Evolutionary conservation across 1,140 invertebrate species (phyloP).

Genomic region (Phymorhynchus buccinoides): DNA sequence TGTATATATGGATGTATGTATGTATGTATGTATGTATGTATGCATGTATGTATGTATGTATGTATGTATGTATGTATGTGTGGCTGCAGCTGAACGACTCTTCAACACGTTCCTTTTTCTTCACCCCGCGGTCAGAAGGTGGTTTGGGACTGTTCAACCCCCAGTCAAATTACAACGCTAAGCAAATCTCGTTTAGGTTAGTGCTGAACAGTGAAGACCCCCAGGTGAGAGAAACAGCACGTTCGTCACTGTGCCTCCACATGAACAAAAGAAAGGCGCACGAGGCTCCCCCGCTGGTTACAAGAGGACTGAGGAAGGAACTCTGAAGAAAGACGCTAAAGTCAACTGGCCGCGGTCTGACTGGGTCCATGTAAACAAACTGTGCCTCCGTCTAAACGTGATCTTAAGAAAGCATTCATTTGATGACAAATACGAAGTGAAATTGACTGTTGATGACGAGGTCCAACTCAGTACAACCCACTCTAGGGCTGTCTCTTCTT

Average conservation of each 20-base stretch:
- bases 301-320: too few relatives aligned
- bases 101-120: neutral
- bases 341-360: too few relatives aligned
- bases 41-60: slow-evolving; percentile 26
- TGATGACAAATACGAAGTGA: too few relatives aligned
- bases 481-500: too few relatives aligned
- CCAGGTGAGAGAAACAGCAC: neutral
- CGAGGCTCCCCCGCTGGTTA: too few relatives aligned
- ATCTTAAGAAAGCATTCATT: too few relatives aligned
- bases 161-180: neutral
- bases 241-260: neutral
- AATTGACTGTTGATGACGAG: too few relatives aligned
- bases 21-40: slow-evolving; percentile 31
- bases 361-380: too few relatives aligned
- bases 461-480: too few relatives aligned
- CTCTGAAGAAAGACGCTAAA: too few relatives aligned
- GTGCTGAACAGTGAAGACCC: neutral
- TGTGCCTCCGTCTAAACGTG: too few relatives aligned
- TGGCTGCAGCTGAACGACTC: neutral
- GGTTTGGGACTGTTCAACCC: neutral
- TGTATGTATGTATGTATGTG: slow-evolving; percentile 28
- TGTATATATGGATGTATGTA: slow-evolving; percentile 27
- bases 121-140: neutral
- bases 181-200: neutral
- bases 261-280: too few relatives aligned